Evolutionary conservation across 1,140 invertebrate genomes (phyloP), one percentile per base, ranked within the genome.

Genomic region (Heliconius himera): DNA sequence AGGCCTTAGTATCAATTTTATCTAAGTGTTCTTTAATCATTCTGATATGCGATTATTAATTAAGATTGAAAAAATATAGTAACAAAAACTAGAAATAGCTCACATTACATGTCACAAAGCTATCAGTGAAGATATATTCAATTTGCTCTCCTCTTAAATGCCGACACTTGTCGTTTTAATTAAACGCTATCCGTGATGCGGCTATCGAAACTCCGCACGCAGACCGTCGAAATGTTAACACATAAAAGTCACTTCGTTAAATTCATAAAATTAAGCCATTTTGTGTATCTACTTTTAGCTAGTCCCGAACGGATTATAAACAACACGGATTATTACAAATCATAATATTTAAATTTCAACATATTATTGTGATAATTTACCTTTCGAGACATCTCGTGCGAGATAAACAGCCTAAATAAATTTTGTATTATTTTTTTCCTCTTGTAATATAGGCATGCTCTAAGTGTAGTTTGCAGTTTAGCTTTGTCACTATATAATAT

Each of bases 131-230:
- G 60, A 66, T n/a, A 66, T 66, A 66, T 66, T 66, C 26, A 66
- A 66, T 54, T 56, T 46, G 18, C 2, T 56, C 56, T 60, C 16
- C 73, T 29, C 51, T 74, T 74, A 51, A 74, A 38, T 13, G 36
- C 49, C n/a, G 51, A 74, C 73, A 74, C 51, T 74, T 60, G 51
- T 74, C 73, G 36, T 74, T 56, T 74, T 74, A 54, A 74, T 74
- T 74, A 36, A 60, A 74, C 54, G 73, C 46, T 36, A 74, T 51
- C 73, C 73, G 22, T 54, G 54, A 74, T 60, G 54, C 60, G 60
- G 60, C 60, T 66, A 66, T 66, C 60, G 60, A 16, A 66, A 66
- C 60, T 66, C 60, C 60, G 60, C 60, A 66, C 60, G 26, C 60
- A 66, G 26, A 66, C 26, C 26, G 26, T 66, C 60, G 9, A 66